phyloP scores from a whole-genome alignment of 1,140 invertebrate genomes.

The Rhagoletis pomonella region DNA sequence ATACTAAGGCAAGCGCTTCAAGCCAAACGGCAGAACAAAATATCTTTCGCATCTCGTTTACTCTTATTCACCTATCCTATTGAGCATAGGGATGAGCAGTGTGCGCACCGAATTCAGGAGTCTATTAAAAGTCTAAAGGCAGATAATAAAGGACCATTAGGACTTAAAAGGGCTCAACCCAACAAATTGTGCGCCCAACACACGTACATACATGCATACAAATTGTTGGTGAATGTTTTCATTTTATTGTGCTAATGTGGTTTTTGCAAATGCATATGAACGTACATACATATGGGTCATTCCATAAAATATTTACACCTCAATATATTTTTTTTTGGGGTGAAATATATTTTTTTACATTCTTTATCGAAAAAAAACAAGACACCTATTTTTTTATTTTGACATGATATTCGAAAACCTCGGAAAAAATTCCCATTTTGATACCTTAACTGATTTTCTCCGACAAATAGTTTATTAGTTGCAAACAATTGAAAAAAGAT shows the following conservation, averaged over 20 bases:
- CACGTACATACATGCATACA: not conserved
- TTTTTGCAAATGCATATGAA: not conserved
- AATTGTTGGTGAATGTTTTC: not conserved
- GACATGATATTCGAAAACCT: too few species aligned
- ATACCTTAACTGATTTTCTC: too few species aligned
- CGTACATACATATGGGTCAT: not conserved
- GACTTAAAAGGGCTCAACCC: slow-evolving; percentile 73
- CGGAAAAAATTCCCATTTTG: too few species aligned
- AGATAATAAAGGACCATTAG: slow-evolving; percentile 74
- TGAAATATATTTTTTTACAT: too few species aligned
- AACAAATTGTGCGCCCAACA: not conserved
- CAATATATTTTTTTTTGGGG: too few species aligned
- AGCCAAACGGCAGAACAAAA: not conserved
- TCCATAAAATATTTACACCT: too few species aligned
- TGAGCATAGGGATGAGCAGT: slow-evolving; percentile 44
- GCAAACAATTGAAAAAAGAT: too few species aligned
- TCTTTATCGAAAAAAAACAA: too few species aligned
- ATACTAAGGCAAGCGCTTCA: not conserved
- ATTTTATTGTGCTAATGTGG: slow-evolving; percentile 36
- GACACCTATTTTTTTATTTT: too few species aligned
- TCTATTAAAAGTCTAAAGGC: slow-evolving; percentile 74
- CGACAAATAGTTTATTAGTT: too few species aligned
- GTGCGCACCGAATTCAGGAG: slow-evolving; percentile 58
- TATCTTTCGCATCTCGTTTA: not conserved
- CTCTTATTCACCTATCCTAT: not conserved